Conservation (phyloP, 2,797 vertebrate genomes). For the Ataeniobius toweri region DNA sequence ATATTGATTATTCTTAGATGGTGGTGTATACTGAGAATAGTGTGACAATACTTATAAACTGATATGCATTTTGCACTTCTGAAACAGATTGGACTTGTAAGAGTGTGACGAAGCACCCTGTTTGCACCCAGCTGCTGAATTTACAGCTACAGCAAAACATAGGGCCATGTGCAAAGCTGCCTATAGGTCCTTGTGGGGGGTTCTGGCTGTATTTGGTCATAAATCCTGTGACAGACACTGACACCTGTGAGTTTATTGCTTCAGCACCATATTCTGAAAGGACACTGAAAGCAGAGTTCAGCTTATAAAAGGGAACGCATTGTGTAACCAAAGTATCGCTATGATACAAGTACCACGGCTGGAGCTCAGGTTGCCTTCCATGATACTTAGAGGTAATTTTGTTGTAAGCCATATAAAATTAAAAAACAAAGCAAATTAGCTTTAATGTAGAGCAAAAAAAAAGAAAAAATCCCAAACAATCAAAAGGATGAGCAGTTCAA, state of each 20-base stretch:
- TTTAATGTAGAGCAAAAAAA: neutral
- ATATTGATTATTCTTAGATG: slow-evolving; percentile 60
- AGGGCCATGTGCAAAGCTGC: slow-evolving; percentile 64
- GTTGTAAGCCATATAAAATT: neutral
- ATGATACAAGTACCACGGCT: neutral
- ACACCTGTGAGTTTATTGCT: slow-evolving; percentile 74
- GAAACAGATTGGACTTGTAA: slow-evolving; percentile 44
- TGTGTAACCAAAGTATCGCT: neutral
- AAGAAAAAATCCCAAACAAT: too few species aligned
- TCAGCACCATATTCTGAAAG: slow-evolving; percentile 39
- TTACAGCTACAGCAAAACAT: slow-evolving; percentile 54
- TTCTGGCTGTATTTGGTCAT: slow-evolving; percentile 69
- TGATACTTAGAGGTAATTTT: neutral
- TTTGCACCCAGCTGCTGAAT: slow-evolving; percentile 42
- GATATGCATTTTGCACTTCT: slow-evolving; percentile 50
- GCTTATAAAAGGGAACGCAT: slow-evolving; percentile 12
- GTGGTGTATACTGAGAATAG: slow-evolving; percentile 49
- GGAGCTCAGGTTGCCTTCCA: neutral
- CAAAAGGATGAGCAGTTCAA: neutral
- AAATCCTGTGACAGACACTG: slow-evolving; percentile 79
- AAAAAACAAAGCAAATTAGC: neutral
- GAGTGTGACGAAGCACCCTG: slow-evolving; percentile 24
- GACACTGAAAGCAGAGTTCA: slow-evolving; percentile 43
- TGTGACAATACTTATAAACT: slow-evolving; percentile 60
- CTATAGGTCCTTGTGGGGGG: slow-evolving; percentile 40